Conservation (phyloP, 2,113 vertebrate species). For the Rattus rattus region DNA sequence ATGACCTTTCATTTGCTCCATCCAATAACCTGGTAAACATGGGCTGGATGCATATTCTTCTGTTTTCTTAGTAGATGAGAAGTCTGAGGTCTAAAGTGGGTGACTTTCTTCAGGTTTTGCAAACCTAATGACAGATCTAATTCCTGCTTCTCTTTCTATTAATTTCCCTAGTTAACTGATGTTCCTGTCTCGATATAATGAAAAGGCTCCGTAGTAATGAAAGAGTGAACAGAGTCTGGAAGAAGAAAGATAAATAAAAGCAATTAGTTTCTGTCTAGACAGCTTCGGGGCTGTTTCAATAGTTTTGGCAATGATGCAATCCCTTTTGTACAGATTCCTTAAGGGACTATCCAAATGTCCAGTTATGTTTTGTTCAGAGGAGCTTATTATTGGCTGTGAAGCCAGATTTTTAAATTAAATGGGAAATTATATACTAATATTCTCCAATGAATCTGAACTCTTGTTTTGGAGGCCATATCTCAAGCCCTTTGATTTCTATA, state of each 20-base stretch:
- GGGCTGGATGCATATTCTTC: background rate
- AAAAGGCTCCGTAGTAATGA: background rate
- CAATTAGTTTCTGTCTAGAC: slow-evolving; percentile 9
- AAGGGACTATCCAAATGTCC: background rate
- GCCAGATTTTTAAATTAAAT: background rate
- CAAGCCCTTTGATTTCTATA: background rate
- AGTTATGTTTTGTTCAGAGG: background rate
- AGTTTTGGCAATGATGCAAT: background rate
- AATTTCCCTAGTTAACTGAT: slow-evolving; percentile 1
- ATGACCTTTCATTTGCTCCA: background rate
- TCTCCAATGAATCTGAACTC: background rate
- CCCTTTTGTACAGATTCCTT: background rate
- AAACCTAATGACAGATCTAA: background rate
- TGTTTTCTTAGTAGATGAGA: background rate
- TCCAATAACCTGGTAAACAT: background rate
- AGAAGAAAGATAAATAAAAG: slow-evolving; percentile 46
- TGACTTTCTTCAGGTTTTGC: background rate
- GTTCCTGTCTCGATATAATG: background rate
- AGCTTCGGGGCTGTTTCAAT: background rate
- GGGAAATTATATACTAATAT: background rate
- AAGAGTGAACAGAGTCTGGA: background rate
- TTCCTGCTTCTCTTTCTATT: background rate
- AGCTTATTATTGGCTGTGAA: background rate
- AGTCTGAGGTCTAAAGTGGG: background rate
- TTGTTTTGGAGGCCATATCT: background rate